Base-by-base conservation (phyloP, 2,888 invertebrate species). In the Minunthozetes semirufus region DNA sequence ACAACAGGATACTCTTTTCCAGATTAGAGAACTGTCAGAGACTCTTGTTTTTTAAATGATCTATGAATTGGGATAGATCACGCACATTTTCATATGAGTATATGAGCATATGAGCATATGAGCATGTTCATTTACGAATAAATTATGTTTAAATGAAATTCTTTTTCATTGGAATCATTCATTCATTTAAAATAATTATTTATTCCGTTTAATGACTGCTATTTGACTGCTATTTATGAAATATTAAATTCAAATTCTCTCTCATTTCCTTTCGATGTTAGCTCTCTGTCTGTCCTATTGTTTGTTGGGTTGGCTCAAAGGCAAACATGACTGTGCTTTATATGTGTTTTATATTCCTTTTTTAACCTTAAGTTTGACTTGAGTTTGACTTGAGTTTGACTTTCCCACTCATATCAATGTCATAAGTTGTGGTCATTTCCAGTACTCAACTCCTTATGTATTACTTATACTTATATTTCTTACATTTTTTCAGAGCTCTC, bases 401-500 rank as follows among this genome's bases (percentile, higher is more conserved):
- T 68, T 68, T 68, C 68, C 42, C 68, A 68, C 42, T 42, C 4
- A 42, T 68, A 68, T 68, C 68, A 68, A 68, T 68, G 68, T 68
- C 68, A 68, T 61, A 61, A 61, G 46, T 68, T 33, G 38, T 42
- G 68, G 68, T 68, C 68, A 68, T 68, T 68, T 68, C 33, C 29
- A 68, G 33, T 61, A 33, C 61, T 59, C 27, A 25, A 13, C 19
- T 19, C 4, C 50, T 19, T n/a, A 11, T 50, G n/a, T n/a, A n/a
- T 17, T 50, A 9, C 27, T 22, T 59, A 25, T 17, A 8, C 13
- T 29, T 63, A 50, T n/a, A n/a, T 17, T 50, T 25, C 27, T 22
- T 59, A 25, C 27, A 8, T 19, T 29, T 63, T n/a, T 27, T n/a
- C 27, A 38, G 19, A 29, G n/a, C n/a, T 27, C 15, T 61, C 61